Base-by-base conservation (phyloP, 2,797 vertebrate species). In the Pantherophis alleghaniensis region DNA sequence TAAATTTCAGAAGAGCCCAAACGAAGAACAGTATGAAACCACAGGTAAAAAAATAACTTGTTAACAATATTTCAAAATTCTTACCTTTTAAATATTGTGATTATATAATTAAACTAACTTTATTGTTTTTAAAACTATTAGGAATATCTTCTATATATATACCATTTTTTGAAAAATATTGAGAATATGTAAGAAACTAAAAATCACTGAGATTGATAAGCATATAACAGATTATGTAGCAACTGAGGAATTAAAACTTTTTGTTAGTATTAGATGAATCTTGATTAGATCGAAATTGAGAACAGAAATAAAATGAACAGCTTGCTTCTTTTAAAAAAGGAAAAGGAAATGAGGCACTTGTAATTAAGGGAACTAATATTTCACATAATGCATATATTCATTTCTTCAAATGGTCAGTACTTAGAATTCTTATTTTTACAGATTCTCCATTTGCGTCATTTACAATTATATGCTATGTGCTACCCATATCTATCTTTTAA, bases 401-500 rank as follows among this genome's bases (percentile, higher is more conserved):
- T 90, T 94, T 88, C 26, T 53, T 63, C 24, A 87, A 61, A 3
- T 16, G 55, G 42, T 32, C 61, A 91, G 6, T 61, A 11, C 61
- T 60, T 92, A 74, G 42, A 89, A 90, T 88, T 51, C 6, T 0
- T 86, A 94, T 60, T 89, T 89, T 93, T 91, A 89, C 56, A 89
- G 59, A 6, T 60, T 79, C 56, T 28, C 86, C 0, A 2, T 87
- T 93, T 95, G 60, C 42, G 95, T 94, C 90, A 74, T 47, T 61
- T 95, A 24, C 61, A 94, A 92, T 93, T n/a, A 94, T 92, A 87
- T 95, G 37, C 93, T 14, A 86, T 7, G 92, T 22, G 60, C 79
- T 94, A 95, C 83, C 92, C 56, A 96, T 96, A 95, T 92, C 87
- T 2, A 96, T 92, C 20, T 83, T 74, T 90, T 95, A 92, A 94